Percentiles rank a stretch among this genome's conserved stretches.
Conservation (phyloP, 2,888 invertebrate genomes). For the Hemaris fuciformis region DNA sequence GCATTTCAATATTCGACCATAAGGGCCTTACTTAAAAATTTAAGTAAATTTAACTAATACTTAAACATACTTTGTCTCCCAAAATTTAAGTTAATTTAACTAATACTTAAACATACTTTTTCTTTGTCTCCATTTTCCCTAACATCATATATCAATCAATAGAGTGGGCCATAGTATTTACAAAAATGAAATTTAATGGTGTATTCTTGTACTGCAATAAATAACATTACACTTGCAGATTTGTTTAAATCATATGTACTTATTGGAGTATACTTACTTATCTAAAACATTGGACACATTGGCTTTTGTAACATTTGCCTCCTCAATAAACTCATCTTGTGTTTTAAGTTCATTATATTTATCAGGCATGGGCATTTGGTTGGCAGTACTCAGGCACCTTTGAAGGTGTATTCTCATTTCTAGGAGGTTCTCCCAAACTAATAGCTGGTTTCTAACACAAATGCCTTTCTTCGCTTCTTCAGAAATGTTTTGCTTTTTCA, state of each 20-base stretch:
- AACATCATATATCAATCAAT: too few relatives aligned
- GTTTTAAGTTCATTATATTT: conserved; percentile 70
- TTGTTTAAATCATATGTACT: background rate
- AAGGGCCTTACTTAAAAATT: too few relatives aligned
- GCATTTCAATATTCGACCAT: too few relatives aligned
- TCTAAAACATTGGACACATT: conserved; percentile 83
- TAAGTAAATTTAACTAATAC: too few relatives aligned
- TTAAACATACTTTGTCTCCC: too few relatives aligned
- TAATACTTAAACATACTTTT: too few relatives aligned
- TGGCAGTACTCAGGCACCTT: conserved; percentile 87
- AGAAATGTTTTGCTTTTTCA: conserved; percentile 77
- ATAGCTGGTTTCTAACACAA: conserved; percentile 86
- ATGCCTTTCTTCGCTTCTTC: conserved; percentile 84
- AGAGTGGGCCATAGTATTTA: too few relatives aligned
- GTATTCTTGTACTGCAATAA: too few relatives aligned
- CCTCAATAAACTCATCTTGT: conserved; percentile 75
- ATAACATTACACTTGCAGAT: background rate
- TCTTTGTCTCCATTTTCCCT: too few relatives aligned
- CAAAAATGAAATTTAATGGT: too few relatives aligned
- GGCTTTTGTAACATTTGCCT: conserved; percentile 73
- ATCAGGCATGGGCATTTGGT: conserved; percentile 88
- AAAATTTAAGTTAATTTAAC: too few relatives aligned
- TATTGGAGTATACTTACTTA: conserved; percentile 63
- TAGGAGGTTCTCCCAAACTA: conserved; percentile 91
- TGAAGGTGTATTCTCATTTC: conserved; percentile 94